These are phyloP conservation scores for Stichopus chloronotus DNA, from an alignment of 35 echinoderm and acorn worm genomes.

Conservation along the genomic window DNA sequence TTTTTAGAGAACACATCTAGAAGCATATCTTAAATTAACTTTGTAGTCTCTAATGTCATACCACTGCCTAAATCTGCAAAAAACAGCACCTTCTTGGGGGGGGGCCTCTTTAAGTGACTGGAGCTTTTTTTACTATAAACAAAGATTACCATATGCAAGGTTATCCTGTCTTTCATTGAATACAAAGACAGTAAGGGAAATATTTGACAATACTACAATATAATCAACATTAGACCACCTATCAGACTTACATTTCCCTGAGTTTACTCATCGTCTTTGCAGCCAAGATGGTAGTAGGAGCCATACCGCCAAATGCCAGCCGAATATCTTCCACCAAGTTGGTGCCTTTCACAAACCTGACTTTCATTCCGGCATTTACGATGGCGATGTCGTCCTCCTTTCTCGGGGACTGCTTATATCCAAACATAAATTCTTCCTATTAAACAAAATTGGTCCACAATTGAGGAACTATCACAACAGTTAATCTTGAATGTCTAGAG, in stretches of 20 bases:
- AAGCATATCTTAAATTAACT: too few relatives aligned
- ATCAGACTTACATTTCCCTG: conserved; percentile 62
- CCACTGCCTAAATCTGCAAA: too few relatives aligned
- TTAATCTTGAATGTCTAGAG: background rate
- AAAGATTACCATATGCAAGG: too few relatives aligned
- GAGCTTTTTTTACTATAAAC: too few relatives aligned
- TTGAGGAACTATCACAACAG: background rate
- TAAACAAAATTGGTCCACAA: background rate
- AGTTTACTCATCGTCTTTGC: conserved; percentile 66
- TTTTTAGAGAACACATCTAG: too few relatives aligned
- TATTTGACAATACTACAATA: too few relatives aligned
- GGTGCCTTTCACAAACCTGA: conserved; percentile 53
- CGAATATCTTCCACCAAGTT: conserved; percentile 55
- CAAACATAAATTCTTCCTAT: conserved; percentile 85
- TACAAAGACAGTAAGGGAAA: too few relatives aligned
- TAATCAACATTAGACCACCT: too few relatives aligned
- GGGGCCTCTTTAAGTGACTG: too few relatives aligned
- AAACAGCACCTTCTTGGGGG: too few relatives aligned
- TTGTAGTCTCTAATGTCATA: too few relatives aligned
- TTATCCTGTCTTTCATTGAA: too few relatives aligned
- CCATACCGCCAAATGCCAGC: conserved; percentile 82
- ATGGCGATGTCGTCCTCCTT: conserved; percentile 91
- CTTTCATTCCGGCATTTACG: conserved; percentile 90
- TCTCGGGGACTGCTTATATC: conserved; percentile 86
- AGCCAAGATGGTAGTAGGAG: conserved; percentile 80